Conservation (phyloP, 2,797 vertebrate genomes). For the Mareca penelope region DNA sequence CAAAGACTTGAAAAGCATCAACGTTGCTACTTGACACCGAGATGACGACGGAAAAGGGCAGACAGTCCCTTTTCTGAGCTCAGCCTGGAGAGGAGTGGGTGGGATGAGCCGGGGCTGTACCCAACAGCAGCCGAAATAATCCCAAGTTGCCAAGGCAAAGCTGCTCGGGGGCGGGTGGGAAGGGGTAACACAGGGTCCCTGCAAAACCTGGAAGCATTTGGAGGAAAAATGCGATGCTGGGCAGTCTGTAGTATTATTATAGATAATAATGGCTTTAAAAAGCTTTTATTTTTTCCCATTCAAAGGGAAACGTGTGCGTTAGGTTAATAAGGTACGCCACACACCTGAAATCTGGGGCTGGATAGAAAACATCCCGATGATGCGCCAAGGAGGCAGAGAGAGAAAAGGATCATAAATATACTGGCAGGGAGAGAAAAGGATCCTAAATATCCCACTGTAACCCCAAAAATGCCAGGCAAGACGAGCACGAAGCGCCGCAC, state of each 20-base stretch:
- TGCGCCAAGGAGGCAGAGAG: not conserved
- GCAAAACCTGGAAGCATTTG: not conserved
- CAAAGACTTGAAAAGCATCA: not conserved
- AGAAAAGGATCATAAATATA: not conserved
- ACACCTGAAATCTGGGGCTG: not conserved
- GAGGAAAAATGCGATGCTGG: not conserved
- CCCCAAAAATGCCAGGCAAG: not conserved
- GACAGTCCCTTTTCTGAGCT: not conserved
- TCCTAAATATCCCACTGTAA: not conserved
- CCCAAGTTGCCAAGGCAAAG: not conserved
- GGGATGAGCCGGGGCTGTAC: not conserved
- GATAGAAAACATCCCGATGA: not conserved
- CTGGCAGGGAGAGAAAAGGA: not conserved
- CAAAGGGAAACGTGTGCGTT: not conserved
- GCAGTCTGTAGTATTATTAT: too few species aligned
- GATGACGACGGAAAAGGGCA: not conserved
- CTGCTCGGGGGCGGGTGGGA: accelerated
- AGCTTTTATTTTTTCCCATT: not conserved
- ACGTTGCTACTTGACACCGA: not conserved
- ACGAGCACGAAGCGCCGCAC: not conserved
- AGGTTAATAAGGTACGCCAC: not conserved
- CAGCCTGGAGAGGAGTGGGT: not conserved
- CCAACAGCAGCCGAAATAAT: not conserved
- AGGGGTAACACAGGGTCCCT: not conserved
- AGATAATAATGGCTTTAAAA: too few species aligned